Percentiles rank a stretch among this genome's conserved stretches.
These are phyloP conservation scores for Phania funesta DNA, from an alignment of 2,888 invertebrate genomes.

Conservation along the genomic window DNA sequence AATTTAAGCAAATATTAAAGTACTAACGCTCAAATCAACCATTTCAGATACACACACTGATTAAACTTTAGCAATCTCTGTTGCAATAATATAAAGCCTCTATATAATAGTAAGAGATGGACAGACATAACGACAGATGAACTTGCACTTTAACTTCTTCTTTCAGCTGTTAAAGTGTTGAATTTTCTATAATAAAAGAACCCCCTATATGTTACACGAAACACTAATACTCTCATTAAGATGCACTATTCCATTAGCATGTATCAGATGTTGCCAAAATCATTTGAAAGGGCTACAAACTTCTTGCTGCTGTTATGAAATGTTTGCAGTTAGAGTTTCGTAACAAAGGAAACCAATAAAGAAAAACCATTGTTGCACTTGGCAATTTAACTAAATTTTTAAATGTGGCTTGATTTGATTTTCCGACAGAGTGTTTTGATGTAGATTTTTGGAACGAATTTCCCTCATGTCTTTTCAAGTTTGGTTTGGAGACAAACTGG, in stretches of 20 bases:
- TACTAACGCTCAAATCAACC: too few species aligned
- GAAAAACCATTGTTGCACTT: constrained; percentile 79
- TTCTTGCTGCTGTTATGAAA: constrained; percentile 56
- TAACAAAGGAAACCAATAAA: constrained; percentile 80
- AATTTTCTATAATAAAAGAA: constrained; percentile 36
- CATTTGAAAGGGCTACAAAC: not conserved
- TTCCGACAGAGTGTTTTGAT: too few species aligned
- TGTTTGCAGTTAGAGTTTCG: constrained; percentile 59
- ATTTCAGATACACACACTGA: too few species aligned
- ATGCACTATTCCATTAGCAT: not conserved
- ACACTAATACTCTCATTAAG: not conserved
- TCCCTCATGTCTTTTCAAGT: too few species aligned
- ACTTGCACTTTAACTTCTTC: constrained; percentile 40
- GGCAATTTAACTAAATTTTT: constrained; percentile 77
- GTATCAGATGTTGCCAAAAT: constrained; percentile 6
- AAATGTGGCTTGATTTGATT: too few species aligned
- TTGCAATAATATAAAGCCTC: not conserved
- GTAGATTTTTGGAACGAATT: too few species aligned
- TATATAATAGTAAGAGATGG: not conserved
- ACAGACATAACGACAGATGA: not conserved
- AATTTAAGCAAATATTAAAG: constrained; percentile 27
- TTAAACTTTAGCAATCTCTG: too few species aligned
- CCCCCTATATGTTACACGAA: constrained; percentile 21
- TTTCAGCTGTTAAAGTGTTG: constrained; percentile 58
- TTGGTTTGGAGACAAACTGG: too few species aligned